These are phyloP conservation scores for Venusia cambrica DNA, from an alignment of 2,888 invertebrate genomes.

Conservation along the genomic window DNA sequence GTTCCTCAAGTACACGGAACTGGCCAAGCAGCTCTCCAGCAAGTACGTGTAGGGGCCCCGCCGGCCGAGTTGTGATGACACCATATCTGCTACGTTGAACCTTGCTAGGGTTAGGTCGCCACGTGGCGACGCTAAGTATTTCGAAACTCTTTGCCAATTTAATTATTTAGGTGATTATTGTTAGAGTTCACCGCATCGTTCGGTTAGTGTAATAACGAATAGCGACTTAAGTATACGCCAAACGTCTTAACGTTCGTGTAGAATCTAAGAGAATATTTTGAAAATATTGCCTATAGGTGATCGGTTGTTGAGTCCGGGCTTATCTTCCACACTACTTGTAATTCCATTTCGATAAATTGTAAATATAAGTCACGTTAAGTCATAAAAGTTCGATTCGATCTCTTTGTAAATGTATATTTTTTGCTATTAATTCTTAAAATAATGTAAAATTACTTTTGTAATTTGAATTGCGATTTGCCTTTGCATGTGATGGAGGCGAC, in stretches of 20 bases:
- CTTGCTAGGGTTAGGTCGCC: constrained; percentile 75
- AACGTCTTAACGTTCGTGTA: constrained; percentile 78
- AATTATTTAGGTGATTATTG: constrained; percentile 78
- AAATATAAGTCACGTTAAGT: constrained; percentile 78
- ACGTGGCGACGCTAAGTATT: constrained; percentile 78
- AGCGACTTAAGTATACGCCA: constrained; percentile 81
- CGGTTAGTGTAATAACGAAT: constrained; percentile 79
- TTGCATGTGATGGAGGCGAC: constrained; percentile 41
- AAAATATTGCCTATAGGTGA: constrained; percentile 79
- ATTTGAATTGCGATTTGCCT: constrained; percentile 43
- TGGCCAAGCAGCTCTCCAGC: constrained; percentile 98
- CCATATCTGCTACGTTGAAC: constrained; percentile 87
- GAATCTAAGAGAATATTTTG: constrained; percentile 75
- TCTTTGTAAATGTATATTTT: constrained; percentile 79
- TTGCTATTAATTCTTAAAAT: constrained; percentile 64
- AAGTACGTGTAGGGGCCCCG: constrained; percentile 91
- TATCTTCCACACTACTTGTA: constrained; percentile 75
- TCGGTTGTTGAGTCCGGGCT: constrained; percentile 59
- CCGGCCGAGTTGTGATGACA: constrained; percentile 84
- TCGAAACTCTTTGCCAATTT: constrained; percentile 81
- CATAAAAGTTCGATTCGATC: constrained; percentile 78
- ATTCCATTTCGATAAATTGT: constrained; percentile 79
- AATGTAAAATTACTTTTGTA: constrained; percentile 38
- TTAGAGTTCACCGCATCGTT: constrained; percentile 77
- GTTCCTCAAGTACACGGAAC: constrained; percentile 98